Base-by-base conservation (phyloP, 2,888 invertebrate species). In the Girardia tigrina region DNA sequence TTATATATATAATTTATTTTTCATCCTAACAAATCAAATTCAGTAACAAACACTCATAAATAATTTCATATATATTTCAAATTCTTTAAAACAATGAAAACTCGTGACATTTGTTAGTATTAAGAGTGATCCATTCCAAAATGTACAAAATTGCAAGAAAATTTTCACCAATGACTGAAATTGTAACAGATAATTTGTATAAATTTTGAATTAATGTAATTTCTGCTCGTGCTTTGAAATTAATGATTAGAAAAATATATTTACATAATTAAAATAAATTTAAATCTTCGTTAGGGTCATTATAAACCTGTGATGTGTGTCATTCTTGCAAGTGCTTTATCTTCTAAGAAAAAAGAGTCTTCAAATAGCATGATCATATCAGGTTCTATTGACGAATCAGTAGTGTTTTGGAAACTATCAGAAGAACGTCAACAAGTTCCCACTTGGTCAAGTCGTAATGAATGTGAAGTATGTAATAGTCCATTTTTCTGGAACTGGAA, bases 401-500 rank as follows among this genome's bases (percentile, higher is more conserved):
- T 76, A 26, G 23, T 77, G 16, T 70, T 76, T 36, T 76, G 76
- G 76, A 26, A n/a, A 12, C 77, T 76, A 71, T 16, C 16, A 14
- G 29, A 20, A n/a, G 28, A 56, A 12, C 77, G 76, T 1, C 23
- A 29, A 8, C 28, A 88, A 88, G 94, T 94, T 0, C 94, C 97
- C 16, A 90, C 90, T 78, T 98, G 98, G 98, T 88, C 89, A 78
- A 94, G 95, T 82, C 90, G 91, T 69, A 95, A 97, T 84, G 88
- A 89, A 69, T 99, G 98, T 84, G 90, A 97, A 87, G 87, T 92
- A 77, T 99, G 98, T 84, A 89, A 90, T 74, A 88, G 90, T 77
- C 98, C 98, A 26, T 98, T 98, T 86, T 97, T 97, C 85, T 98
- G 98, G 98, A 99, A 99, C 85, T 88, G 98, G 74, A 88, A 91